Evolutionary conservation across 2,113 vertebrate genomes (phyloP).

Genomic region (Heliornis fulica): DNA sequence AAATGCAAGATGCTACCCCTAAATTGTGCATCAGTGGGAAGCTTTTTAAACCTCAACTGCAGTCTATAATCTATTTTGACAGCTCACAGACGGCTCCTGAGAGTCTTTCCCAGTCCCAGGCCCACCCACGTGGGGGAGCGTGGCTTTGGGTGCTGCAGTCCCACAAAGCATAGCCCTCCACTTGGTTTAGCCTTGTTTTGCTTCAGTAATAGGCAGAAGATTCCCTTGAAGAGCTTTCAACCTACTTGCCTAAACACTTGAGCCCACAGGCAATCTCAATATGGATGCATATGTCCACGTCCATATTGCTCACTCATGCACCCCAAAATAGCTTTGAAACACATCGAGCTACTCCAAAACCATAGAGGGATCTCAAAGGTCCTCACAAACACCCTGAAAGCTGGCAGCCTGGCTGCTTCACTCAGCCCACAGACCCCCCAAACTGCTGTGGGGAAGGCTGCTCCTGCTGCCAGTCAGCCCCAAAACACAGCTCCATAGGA

Average conservation of each 20-base stretch:
- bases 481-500: not conserved
- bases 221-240: not conserved
- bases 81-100: not conserved
- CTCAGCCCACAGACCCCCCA: not conserved
- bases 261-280: not conserved
- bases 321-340: not conserved
- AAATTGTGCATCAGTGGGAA: not conserved
- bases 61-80: conserved; percentile 38
- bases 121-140: not conserved
- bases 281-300: not conserved
- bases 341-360: not conserved
- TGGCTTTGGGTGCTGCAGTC: not conserved
- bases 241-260: not conserved
- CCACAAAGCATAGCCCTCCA: not conserved
- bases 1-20: conserved; percentile 20
- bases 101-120: not conserved
- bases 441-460: not conserved
- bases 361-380: not conserved
- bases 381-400: not conserved
- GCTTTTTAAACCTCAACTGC: conserved; percentile 8
- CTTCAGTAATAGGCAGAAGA: not conserved
- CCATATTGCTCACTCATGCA: not conserved
- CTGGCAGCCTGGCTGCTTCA: not conserved
- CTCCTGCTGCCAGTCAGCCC: not conserved
- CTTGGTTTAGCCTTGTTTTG: not conserved